Percentiles rank a stretch among this genome's conserved stretches.
These are phyloP conservation scores for Oxystoma pomonae DNA, from an alignment of 2,888 invertebrate genomes.

Conservation along the genomic window DNA sequence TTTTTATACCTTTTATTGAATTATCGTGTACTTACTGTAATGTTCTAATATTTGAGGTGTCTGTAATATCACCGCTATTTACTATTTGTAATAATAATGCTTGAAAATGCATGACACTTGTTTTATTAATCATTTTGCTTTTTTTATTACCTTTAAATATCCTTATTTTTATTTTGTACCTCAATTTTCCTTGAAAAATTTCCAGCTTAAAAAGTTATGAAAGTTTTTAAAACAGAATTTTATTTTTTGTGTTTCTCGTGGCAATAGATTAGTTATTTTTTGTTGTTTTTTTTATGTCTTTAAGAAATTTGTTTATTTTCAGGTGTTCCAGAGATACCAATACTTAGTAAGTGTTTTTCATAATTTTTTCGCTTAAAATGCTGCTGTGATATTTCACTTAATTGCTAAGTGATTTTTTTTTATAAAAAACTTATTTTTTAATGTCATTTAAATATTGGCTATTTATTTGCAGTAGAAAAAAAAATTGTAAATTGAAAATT, in stretches of 20 bases:
- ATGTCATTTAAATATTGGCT: conserved; percentile 13
- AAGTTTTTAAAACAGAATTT: conserved; percentile 23
- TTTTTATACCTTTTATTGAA: conserved; percentile 38
- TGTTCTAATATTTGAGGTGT: conserved; percentile 54
- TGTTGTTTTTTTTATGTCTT: neutral
- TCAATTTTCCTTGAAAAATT: conserved; percentile 1
- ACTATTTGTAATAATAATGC: conserved; percentile 84
- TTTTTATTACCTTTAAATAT: conserved; percentile 36
- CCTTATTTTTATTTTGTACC: conserved; percentile 14
- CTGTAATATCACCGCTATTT: conserved; percentile 57
- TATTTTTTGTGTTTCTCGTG: conserved; percentile 38
- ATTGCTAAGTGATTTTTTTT: conserved; percentile 21
- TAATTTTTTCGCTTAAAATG: conserved; percentile 16
- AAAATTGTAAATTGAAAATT: neutral
- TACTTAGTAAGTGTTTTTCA: conserved; percentile 23
- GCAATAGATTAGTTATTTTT: conserved; percentile 20
- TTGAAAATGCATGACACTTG: conserved; percentile 84
- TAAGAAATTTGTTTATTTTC: conserved; percentile 15
- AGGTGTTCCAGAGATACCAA: conserved; percentile 25
- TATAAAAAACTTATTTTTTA: conserved; percentile 21
- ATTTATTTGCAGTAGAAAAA: conserved; percentile 2
- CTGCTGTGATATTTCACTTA: conserved; percentile 21
- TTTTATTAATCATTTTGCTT: conserved; percentile 60
- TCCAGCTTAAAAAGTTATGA: neutral
- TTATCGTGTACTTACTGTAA: conserved; percentile 49